Evolutionary conservation across 1,140 invertebrate genomes (phyloP).

Genomic region (Rhopalosiphum padi): DNA sequence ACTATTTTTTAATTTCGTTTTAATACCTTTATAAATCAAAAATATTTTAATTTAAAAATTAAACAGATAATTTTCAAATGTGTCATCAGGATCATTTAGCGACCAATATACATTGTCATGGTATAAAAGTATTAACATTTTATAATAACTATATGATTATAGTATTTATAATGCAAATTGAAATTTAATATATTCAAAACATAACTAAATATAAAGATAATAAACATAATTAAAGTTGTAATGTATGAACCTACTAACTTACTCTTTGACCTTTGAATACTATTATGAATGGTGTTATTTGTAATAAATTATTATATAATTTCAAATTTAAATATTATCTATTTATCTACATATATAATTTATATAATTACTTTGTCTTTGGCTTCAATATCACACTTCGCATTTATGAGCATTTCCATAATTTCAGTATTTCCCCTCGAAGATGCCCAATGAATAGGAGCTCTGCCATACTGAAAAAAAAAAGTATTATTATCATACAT

Average conservation of each 20-base stretch:
- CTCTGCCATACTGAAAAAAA: conserved; percentile 73
- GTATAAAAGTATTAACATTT: not conserved
- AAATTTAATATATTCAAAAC: not conserved
- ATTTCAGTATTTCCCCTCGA: conserved; percentile 77
- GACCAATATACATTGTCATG: not conserved
- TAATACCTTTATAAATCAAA: not conserved
- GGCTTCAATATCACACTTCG: conserved; percentile 79
- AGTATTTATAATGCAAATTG: not conserved
- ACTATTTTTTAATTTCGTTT: not conserved
- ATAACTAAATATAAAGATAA: not conserved
- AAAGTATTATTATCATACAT: not conserved
- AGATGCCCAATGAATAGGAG: conserved; percentile 80
- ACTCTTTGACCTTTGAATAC: not conserved
- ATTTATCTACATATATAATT: not conserved
- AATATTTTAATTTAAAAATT: not conserved
- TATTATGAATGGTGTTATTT: not conserved
- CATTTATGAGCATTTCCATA: conserved; percentile 74
- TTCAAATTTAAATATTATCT: not conserved
- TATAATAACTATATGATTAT: not conserved
- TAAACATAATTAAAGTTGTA: not conserved
- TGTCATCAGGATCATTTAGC: not conserved
- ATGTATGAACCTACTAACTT: not conserved
- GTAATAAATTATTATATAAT: not conserved
- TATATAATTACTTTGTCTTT: conserved; percentile 72
- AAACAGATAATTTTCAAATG: not conserved